Conservation (phyloP, 2,113 vertebrate genomes). For the Pelodiscus sinensis region DNA sequence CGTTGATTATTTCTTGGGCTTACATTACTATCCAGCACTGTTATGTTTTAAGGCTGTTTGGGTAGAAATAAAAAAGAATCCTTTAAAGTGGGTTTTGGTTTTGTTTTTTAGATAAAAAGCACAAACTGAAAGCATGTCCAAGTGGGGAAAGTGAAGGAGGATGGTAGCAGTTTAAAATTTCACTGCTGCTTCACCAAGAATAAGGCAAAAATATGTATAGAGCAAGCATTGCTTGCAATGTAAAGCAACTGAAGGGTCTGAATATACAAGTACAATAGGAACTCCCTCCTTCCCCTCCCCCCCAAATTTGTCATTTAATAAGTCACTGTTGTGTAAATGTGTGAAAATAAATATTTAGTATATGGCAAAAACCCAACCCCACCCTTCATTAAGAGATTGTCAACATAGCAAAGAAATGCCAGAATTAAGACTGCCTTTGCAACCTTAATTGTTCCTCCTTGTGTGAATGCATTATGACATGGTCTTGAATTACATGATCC, state of each 20-base stretch:
- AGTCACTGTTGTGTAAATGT: neutral
- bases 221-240: neutral
- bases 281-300: too few relatives aligned
- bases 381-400: neutral
- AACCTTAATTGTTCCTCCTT: neutral
- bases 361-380: too few relatives aligned
- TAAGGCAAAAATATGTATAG: neutral
- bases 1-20: constrained; percentile 52
- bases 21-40: neutral
- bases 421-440: neutral
- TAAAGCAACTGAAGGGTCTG: constrained; percentile 9
- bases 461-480: accelerated
- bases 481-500: neutral
- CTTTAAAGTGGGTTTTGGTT: constrained; percentile 44
- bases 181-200: neutral
- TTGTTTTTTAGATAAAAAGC: constrained; percentile 48
- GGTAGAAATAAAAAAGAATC: constrained; percentile 24
- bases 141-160: neutral
- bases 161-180: constrained; percentile 26
- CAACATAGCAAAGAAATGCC: neutral
- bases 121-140: constrained; percentile 9
- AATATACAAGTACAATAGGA: neutral
- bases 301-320: too few relatives aligned
- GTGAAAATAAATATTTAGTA: neutral
- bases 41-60: constrained; percentile 33